Conservation (phyloP, 2,888 invertebrate species). For the Mimas tiliae region DNA sequence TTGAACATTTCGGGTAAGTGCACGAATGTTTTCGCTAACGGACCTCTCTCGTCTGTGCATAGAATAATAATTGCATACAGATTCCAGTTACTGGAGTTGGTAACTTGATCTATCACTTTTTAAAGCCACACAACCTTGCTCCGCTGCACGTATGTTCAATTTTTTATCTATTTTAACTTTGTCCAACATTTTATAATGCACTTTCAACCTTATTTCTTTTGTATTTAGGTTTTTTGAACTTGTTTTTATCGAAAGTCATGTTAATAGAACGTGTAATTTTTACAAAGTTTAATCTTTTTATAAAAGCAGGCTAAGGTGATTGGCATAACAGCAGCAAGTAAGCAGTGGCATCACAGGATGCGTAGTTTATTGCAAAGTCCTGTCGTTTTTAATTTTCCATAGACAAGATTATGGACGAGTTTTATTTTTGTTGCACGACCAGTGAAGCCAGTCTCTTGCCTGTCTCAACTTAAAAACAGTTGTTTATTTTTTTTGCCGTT, state of each 20-base stretch:
- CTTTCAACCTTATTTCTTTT: slow-evolving; percentile 1
- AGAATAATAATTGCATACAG: slow-evolving; percentile 25
- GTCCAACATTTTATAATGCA: slow-evolving; percentile 13
- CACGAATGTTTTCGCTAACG: slow-evolving; percentile 24
- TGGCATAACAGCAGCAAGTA: slow-evolving; percentile 10
- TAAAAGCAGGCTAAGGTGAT: background rate
- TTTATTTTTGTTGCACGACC: slow-evolving; percentile 25
- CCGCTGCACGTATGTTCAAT: slow-evolving; percentile 23
- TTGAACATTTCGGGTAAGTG: slow-evolving; percentile 37
- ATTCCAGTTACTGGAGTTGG: slow-evolving; percentile 23
- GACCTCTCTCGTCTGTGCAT: slow-evolving; percentile 19
- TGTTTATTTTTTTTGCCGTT: slow-evolving; percentile 17
- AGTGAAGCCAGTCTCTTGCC: slow-evolving; percentile 25
- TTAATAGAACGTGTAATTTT: background rate
- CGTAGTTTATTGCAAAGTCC: slow-evolving; percentile 13
- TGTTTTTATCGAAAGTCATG: background rate
- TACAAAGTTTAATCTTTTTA: background rate
- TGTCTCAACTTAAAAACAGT: slow-evolving; percentile 20
- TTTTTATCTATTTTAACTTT: slow-evolving; percentile 22
- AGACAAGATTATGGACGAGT: slow-evolving; percentile 22
- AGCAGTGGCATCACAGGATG: slow-evolving; percentile 16
- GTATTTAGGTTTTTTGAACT: background rate
- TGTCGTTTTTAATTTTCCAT: slow-evolving; percentile 23
- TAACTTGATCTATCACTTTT: slow-evolving; percentile 25
- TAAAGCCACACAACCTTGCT: slow-evolving; percentile 24